Evolutionary conservation across 2,797 vertebrate species (phyloP).

Genomic region (Sebastes paucispinis): DNA sequence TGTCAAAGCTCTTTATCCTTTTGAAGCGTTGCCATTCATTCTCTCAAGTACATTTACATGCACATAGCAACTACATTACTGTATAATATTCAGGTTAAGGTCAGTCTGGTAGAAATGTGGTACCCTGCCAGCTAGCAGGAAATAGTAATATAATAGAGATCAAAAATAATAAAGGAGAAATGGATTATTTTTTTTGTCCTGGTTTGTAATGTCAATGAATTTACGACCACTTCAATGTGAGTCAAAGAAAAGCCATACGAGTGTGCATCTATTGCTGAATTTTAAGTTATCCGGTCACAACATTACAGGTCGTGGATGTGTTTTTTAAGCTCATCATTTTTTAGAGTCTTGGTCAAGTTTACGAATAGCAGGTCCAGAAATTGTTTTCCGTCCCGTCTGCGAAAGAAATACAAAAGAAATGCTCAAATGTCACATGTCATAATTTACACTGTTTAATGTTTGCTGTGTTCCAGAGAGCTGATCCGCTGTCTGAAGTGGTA

Average conservation of each 20-base stretch:
- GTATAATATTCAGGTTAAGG: not conserved
- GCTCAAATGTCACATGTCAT: not conserved
- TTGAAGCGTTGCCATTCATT: not conserved
- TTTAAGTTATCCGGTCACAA: not conserved
- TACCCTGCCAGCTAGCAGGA: not conserved
- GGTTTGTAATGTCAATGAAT: not conserved
- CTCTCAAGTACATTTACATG: not conserved
- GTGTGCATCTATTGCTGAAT: not conserved
- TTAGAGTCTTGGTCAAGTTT: not conserved
- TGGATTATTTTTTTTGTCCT: not conserved
- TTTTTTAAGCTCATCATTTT: not conserved
- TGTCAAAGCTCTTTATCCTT: not conserved
- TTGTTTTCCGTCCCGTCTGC: not conserved
- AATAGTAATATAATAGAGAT: not conserved
- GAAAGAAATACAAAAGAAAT: not conserved
- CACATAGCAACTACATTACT: not conserved
- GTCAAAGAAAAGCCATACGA: not conserved
- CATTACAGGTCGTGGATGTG: not conserved
- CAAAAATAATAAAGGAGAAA: not conserved
- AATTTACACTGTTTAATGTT: not conserved
- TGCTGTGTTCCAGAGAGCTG: conserved; percentile 85
- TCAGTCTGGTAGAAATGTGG: not conserved
- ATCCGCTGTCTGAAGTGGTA: conserved; percentile 98
- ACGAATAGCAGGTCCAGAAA: not conserved
- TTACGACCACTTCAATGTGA: not conserved